phyloP scores from a whole-genome alignment of 2,888 invertebrate genomes.

The Brassicogethes aeneus region DNA sequence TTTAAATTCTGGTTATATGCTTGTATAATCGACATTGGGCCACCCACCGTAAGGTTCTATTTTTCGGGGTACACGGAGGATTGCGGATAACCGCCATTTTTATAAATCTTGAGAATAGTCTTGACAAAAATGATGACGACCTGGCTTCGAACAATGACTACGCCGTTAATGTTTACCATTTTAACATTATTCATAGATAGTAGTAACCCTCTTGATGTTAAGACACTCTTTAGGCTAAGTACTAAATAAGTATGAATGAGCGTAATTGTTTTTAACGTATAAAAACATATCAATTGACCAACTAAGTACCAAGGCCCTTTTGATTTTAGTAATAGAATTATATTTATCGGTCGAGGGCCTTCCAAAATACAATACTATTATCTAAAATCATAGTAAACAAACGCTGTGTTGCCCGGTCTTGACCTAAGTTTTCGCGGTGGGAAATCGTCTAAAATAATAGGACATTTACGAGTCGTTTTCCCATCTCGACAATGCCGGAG shows the following conservation, averaged over 20 bases:
- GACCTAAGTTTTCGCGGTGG: not conserved
- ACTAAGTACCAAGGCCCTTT: not conserved
- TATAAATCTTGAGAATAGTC: not conserved
- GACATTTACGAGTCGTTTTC: not conserved
- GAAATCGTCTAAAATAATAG: not conserved
- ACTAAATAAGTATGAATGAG: too few species aligned
- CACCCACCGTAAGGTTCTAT: not conserved
- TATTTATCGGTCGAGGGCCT: not conserved
- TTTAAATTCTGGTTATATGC: constrained; percentile 4
- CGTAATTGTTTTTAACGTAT: not conserved
- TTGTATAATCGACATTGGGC: constrained; percentile 8
- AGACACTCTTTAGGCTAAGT: not conserved
- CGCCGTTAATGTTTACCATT: too few species aligned
- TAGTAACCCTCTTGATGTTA: not conserved
- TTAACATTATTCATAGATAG: not conserved
- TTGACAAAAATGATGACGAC: not conserved
- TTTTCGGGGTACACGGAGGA: not conserved
- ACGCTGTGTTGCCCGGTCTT: not conserved
- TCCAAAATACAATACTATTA: not conserved
- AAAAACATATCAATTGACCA: not conserved
- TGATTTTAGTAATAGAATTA: not conserved
- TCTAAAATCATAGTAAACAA: not conserved
- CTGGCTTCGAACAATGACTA: not conserved
- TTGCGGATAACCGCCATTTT: not conserved
- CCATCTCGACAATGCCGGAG: not conserved